A percentile compares a stretch with the other conserved stretches of the same genome.
Evolutionary conservation across 2,888 invertebrate genomes (phyloP).

Genomic region (Parascotia fuliginaria): DNA sequence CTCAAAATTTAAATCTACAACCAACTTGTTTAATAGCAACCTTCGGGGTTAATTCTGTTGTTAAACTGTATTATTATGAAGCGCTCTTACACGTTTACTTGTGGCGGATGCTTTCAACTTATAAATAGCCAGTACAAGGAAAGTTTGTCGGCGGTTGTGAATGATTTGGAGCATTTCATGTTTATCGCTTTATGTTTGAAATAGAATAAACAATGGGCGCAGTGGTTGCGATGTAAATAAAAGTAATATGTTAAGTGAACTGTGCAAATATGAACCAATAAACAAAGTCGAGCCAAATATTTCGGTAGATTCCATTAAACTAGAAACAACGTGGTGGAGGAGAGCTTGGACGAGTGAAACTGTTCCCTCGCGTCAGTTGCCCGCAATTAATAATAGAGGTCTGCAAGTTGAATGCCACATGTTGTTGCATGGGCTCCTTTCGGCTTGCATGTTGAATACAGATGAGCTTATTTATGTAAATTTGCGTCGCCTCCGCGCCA

Average conservation of each 20-base stretch:
- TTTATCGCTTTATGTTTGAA: constrained; percentile 24
- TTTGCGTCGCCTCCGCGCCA: constrained; percentile 66
- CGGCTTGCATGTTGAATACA: constrained; percentile 78
- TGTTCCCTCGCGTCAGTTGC: constrained; percentile 72
- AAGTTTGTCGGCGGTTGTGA: constrained; percentile 40
- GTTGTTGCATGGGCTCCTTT: constrained; percentile 79
- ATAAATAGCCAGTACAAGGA: constrained; percentile 42
- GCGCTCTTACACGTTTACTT: constrained; percentile 55
- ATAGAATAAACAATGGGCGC: constrained; percentile 13
- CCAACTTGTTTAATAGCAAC: constrained; percentile 81
- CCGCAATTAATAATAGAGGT: constrained; percentile 83
- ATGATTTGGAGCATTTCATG: constrained; percentile 41
- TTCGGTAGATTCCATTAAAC: constrained; percentile 66
- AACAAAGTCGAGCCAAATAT: constrained; percentile 52
- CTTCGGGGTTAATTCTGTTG: constrained; percentile 78
- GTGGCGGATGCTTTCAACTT: constrained; percentile 40
- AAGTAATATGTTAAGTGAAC: constrained; percentile 36
- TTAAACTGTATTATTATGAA: constrained; percentile 77
- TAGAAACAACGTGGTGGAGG: constrained; percentile 61
- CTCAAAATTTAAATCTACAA: constrained; percentile 85
- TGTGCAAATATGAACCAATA: constrained; percentile 57
- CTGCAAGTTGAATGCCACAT: constrained; percentile 81
- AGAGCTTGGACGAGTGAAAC: constrained; percentile 46
- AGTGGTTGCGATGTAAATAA: constrained; percentile 19
- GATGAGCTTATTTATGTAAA: constrained; percentile 84